These are phyloP conservation scores for Caenorhabditis parvicauda DNA, from an alignment of 2,888 invertebrate genomes.

Conservation along the genomic window DNA sequence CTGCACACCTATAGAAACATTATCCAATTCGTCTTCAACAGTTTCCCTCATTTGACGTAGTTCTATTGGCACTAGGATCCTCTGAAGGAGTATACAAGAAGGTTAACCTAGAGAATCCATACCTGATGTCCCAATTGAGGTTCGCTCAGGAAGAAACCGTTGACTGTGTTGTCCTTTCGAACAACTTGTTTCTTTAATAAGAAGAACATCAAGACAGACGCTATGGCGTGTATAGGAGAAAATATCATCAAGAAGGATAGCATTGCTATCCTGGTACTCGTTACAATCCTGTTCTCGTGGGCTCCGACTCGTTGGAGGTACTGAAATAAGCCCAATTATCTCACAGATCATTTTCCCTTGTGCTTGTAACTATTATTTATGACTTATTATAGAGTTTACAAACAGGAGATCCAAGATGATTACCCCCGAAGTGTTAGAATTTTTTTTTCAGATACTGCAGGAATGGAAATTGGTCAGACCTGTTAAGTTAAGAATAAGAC, in stretches of 20 bases:
- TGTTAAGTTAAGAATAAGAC: background rate
- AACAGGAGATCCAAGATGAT: no score
- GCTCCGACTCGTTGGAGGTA: slow-evolving; percentile 34
- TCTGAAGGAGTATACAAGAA: slow-evolving; percentile 35
- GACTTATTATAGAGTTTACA: no score
- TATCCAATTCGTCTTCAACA: slow-evolving; percentile 48
- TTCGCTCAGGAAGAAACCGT: slow-evolving; percentile 58
- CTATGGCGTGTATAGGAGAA: slow-evolving; percentile 54
- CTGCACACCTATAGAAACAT: slow-evolving; percentile 56
- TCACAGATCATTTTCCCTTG: background rate
- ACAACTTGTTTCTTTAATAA: slow-evolving; percentile 48
- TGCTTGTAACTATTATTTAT: background rate
- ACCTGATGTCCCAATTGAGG: slow-evolving; percentile 60
- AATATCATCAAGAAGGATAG: slow-evolving; percentile 58
- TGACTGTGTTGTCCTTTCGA: slow-evolving; percentile 41
- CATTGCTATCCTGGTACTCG: slow-evolving; percentile 61
- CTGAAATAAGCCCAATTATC: background rate
- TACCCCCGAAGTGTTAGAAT: no score
- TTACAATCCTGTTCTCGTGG: slow-evolving; percentile 55
- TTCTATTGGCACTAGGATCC: slow-evolving; percentile 60
- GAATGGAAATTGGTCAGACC: no score
- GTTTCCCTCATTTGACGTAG: slow-evolving; percentile 50
- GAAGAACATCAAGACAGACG: slow-evolving; percentile 43
- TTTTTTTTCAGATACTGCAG: no score
- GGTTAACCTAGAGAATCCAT: slow-evolving; percentile 1